Conservation (phyloP, 2,888 invertebrate genomes). For the Heliothis peltigera region DNA sequence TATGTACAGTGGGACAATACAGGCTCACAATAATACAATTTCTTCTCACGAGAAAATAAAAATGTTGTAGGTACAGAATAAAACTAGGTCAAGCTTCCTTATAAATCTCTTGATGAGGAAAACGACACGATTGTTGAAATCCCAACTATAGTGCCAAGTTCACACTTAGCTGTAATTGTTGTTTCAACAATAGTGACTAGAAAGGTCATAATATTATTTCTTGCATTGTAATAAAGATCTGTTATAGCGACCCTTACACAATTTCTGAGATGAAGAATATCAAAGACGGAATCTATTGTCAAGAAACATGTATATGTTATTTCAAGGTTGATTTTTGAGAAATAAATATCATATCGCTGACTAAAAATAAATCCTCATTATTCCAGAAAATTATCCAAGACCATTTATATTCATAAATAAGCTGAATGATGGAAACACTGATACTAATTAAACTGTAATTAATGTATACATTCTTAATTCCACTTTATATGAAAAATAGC, state of each 20-base stretch:
- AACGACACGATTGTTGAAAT: neutral
- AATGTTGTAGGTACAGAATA: neutral
- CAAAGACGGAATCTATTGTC: no score
- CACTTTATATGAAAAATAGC: no score
- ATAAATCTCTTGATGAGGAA: slow-evolving; percentile 5
- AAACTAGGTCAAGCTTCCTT: neutral
- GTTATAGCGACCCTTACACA: slow-evolving; percentile 13
- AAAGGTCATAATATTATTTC: slow-evolving; percentile 14
- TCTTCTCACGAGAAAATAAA: neutral
- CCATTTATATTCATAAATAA: no score
- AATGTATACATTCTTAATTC: no score
- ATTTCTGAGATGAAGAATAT: neutral
- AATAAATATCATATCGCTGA: no score
- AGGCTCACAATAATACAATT: neutral
- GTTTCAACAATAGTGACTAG: slow-evolving; percentile 38
- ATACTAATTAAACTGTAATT: no score
- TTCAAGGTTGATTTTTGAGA: no score
- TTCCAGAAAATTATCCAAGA: no score
- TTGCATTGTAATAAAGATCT: neutral
- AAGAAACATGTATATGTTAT: no score
- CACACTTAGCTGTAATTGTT: slow-evolving; percentile 32
- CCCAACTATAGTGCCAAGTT: slow-evolving; percentile 2
- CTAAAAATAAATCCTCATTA: no score
- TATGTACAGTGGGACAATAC: neutral
- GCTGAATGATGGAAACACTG: no score